Evolutionary conservation across 2,888 invertebrate genomes (phyloP).

Genomic region (Drosophila histrio): DNA sequence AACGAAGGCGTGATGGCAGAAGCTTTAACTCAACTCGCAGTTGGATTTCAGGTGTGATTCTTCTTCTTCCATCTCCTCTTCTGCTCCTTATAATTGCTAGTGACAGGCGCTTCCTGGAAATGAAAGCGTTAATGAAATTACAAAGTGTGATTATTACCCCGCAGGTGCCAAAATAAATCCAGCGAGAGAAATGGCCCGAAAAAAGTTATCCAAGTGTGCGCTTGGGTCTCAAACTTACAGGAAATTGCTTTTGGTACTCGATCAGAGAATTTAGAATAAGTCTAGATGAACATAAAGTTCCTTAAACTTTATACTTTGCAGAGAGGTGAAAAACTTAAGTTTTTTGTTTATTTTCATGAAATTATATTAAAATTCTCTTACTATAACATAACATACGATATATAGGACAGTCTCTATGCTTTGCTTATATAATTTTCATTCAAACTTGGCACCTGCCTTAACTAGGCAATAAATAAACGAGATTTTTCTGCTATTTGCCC

Average conservation of each 20-base stretch:
- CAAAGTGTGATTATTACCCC: constrained; percentile 60
- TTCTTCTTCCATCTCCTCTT: not conserved
- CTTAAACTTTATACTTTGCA: no score
- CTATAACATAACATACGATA: no score
- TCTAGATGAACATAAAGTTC: not conserved
- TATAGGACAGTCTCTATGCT: no score
- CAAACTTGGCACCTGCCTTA: not conserved
- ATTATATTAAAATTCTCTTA: no score
- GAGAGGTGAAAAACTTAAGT: no score
- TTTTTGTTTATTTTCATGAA: not conserved
- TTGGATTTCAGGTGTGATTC: constrained; percentile 20
- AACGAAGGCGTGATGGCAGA: constrained; percentile 2
- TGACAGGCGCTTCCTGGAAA: constrained; percentile 41
- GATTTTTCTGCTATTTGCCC: constrained; percentile 2
- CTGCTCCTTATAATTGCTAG: constrained; percentile 35
- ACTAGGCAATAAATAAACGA: not conserved
- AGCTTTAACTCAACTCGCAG: not conserved
- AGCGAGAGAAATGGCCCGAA: constrained; percentile 15
- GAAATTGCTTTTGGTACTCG: constrained; percentile 10
- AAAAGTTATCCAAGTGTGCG: constrained; percentile 26
- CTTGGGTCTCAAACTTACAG: constrained; percentile 6
- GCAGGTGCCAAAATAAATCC: constrained; percentile 30
- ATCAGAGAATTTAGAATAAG: not conserved
- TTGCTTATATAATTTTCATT: not conserved
- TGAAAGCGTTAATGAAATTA: constrained; percentile 63